Conservation (phyloP, 1,140 invertebrate genomes). For the Scaptomyza pallida region DNA sequence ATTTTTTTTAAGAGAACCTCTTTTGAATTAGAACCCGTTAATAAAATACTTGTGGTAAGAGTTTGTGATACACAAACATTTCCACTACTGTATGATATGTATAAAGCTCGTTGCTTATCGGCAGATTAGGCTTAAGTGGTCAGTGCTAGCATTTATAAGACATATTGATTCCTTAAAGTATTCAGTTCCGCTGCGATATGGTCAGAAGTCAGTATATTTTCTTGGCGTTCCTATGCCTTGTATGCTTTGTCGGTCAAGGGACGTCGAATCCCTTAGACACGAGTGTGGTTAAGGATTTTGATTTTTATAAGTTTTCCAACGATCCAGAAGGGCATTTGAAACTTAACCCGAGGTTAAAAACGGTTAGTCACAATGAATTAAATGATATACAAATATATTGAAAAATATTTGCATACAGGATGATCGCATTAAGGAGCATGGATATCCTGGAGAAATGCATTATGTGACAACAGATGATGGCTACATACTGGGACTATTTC, state of each 20-base stretch:
- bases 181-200: conserved; percentile 6
- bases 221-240: conserved; percentile 4
- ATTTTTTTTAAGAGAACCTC: too few relatives aligned
- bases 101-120: too few relatives aligned
- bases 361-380: conserved; percentile 36
- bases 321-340: conserved; percentile 56
- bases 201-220: background rate
- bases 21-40: background rate
- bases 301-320: conserved; percentile 57
- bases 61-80: too few relatives aligned
- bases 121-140: conserved; percentile 13
- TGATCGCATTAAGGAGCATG: conserved; percentile 59
- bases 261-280: conserved; percentile 3
- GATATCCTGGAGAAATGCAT: conserved; percentile 86
- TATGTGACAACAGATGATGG: conserved; percentile 84
- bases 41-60: too few relatives aligned
- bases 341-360: conserved; percentile 38
- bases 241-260: background rate
- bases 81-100: too few relatives aligned
- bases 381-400: background rate
- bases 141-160: conserved; percentile 2
- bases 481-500: conserved; percentile 85
- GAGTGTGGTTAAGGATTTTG: conserved; percentile 26
- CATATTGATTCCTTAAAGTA: background rate
- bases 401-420: conserved; percentile 2